phyloP scores from a whole-genome alignment of 2,113 vertebrate genomes.

The Panthera tigris region DNA sequence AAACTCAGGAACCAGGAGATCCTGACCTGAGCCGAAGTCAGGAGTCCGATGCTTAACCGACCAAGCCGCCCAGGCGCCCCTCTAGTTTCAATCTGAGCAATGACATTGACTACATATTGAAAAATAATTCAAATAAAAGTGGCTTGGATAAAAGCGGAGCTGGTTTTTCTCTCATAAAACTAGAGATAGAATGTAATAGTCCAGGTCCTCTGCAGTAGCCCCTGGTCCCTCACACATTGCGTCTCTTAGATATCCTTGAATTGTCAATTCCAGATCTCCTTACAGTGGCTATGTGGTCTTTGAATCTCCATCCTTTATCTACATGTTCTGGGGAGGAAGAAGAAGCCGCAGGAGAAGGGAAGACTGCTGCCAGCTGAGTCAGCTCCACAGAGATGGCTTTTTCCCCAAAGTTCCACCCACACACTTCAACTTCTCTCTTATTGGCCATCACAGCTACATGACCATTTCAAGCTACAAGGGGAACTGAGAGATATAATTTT shows the following conservation, averaged over 20 bases:
- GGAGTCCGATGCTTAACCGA: too few species aligned
- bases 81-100: not conserved
- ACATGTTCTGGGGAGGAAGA: not conserved
- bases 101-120: not conserved
- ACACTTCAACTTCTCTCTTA: not conserved
- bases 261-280: not conserved
- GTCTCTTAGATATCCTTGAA: not conserved
- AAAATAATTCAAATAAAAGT: not conserved
- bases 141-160: not conserved
- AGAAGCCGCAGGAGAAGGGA: not conserved
- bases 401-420: not conserved
- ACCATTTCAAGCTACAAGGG: not conserved
- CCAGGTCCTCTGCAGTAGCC: not conserved
- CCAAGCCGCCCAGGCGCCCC: too few species aligned
- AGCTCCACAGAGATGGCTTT: not conserved
- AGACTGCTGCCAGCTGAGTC: not conserved
- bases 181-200: not conserved
- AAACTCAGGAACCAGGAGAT: too few species aligned
- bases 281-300: not conserved
- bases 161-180: constrained; percentile 26
- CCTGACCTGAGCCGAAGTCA: too few species aligned
- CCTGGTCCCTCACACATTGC: not conserved
- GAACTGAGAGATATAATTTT: not conserved
- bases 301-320: not conserved
- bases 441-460: not conserved